Percentiles rank a stretch among this genome's conserved stretches.
These are phyloP conservation scores for Chrysaora quinquecirrha DNA, from an alignment of 30 jellyfish, hydroid and myxozoan genomes.

Conservation along the genomic window DNA sequence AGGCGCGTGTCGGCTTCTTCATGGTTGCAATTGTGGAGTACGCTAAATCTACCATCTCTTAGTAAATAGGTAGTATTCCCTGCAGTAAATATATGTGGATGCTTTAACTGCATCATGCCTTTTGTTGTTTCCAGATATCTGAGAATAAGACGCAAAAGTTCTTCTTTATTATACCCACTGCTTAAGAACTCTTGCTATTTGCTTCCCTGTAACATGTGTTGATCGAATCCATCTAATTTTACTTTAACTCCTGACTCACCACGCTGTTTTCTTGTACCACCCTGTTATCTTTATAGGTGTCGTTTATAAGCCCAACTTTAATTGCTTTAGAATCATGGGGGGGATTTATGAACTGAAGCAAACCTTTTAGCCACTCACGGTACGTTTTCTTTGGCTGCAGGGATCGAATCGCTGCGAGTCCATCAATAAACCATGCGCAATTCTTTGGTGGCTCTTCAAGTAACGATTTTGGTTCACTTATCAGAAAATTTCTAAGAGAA, in stretches of 20 bases:
- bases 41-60: neutral
- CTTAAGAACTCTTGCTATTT: neutral
- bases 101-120: slow-evolving; percentile 2
- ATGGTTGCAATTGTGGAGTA: slow-evolving; percentile 21
- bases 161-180: slow-evolving; percentile 20
- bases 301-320: slow-evolving; percentile 1
- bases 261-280: slow-evolving; percentile 39
- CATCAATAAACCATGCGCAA: slow-evolving; percentile 6
- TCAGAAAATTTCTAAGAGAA: slow-evolving; percentile 9
- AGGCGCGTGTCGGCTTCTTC: slow-evolving; percentile 58
- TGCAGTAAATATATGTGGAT: neutral
- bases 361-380: slow-evolving; percentile 2
- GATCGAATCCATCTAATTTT: slow-evolving; percentile 9
- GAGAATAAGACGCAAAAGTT: neutral
- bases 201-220: slow-evolving; percentile 8
- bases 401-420: slow-evolving; percentile 17
- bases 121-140: neutral
- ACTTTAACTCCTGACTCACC: slow-evolving; percentile 1
- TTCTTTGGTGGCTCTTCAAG: slow-evolving; percentile 8
- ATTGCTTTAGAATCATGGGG: neutral
- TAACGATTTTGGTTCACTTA: neutral
- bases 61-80: slow-evolving; percentile 8
- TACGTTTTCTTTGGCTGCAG: slow-evolving; percentile 7
- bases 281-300: slow-evolving; percentile 21
- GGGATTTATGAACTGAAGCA: neutral